These are phyloP conservation scores for Cheumatopsyche charites DNA, from an alignment of 1,140 invertebrate genomes.

Conservation along the genomic window DNA sequence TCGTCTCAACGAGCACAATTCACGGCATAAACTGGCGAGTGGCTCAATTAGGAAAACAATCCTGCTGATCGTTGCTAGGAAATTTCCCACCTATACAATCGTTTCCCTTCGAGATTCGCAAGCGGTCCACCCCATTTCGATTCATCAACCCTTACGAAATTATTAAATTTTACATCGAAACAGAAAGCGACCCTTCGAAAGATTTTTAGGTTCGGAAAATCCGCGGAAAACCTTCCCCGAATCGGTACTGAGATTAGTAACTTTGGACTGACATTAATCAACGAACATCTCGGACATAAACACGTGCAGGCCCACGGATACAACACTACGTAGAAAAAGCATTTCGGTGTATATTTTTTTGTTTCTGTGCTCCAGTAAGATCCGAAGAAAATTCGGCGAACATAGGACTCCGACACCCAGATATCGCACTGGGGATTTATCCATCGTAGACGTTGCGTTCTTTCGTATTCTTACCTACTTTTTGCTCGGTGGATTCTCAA, in stretches of 20 bases:
- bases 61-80: conserved; percentile 13
- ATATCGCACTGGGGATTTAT: conserved; percentile 21
- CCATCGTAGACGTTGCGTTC: conserved; percentile 9
- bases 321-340: conserved; percentile 15
- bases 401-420: conserved; percentile 7
- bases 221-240: neutral
- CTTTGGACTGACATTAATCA: conserved; percentile 43
- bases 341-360: conserved; percentile 10
- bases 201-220: neutral
- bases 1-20: neutral
- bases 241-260: conserved; percentile 28
- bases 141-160: conserved; percentile 9
- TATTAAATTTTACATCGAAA: too few species aligned
- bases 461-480: neutral
- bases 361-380: neutral
- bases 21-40: conserved; percentile 15
- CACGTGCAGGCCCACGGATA: conserved; percentile 12
- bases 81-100: conserved; percentile 3
- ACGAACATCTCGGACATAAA: conserved; percentile 26
- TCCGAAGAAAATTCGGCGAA: conserved; percentile 14
- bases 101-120: too few species aligned
- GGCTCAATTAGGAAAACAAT: conserved; percentile 27
- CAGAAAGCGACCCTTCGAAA: too few species aligned
- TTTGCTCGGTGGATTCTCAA: too few species aligned
- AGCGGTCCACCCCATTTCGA: neutral